These are phyloP conservation scores for Phrynosoma platyrhinos DNA, from an alignment of 2,113 vertebrate genomes.

Conservation along the genomic window DNA sequence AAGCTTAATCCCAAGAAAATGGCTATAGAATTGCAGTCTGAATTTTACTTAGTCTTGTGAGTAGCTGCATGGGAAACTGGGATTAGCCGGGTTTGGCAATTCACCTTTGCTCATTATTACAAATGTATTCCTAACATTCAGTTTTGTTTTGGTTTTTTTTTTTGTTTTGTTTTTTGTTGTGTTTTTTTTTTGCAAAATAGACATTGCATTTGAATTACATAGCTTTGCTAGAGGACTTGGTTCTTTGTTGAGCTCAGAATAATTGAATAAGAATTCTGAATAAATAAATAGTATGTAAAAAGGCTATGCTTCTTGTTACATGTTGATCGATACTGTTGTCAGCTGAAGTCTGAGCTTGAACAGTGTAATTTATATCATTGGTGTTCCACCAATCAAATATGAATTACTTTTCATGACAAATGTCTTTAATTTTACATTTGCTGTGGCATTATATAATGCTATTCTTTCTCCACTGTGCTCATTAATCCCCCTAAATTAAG, in stretches of 20 bases:
- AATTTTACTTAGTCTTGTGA: background rate
- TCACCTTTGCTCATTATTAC: background rate
- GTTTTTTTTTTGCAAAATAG: background rate
- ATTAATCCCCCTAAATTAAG: constrained; percentile 23
- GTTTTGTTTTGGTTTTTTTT: no score
- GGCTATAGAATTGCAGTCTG: background rate
- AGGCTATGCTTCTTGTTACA: background rate
- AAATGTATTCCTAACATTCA: background rate
- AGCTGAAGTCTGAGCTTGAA: background rate
- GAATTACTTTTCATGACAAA: constrained; percentile 25
- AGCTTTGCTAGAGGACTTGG: background rate
- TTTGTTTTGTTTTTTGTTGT: no score
- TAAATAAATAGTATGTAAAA: background rate
- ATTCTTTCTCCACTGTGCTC: background rate
- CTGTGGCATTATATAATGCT: background rate
- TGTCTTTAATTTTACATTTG: constrained; percentile 24
- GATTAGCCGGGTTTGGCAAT: background rate
- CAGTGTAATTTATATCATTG: background rate
- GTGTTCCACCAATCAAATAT: background rate
- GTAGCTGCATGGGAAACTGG: background rate
- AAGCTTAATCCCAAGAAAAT: background rate
- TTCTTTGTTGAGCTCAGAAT: background rate
- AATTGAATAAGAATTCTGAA: background rate
- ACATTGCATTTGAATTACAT: no score
- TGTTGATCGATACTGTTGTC: background rate